Base-by-base conservation (phyloP, 2,888 invertebrate species). In the Syrphus vitripennis region DNA sequence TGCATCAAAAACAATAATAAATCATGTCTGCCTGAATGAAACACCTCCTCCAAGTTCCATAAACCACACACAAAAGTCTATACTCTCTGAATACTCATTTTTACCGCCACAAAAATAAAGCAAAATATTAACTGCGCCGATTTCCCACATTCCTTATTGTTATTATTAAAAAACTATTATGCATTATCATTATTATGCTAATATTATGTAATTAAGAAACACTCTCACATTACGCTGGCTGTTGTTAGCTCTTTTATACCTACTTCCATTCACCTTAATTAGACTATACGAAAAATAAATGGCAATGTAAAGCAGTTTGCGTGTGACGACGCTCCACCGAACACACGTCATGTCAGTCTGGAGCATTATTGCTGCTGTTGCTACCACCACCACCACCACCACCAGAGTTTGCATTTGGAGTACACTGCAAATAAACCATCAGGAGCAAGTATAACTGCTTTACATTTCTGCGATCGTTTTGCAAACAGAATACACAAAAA, bases 251-350 rank as follows among this genome's bases (percentile, higher is more conserved):
- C 26, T 29, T 45, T 65, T 48, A n/a, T n/a, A n/a, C n/a, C n/a
- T n/a, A 45, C 59, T 72, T 26, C 57, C 70, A 65, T 79, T 83
- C 83, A 83, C 83, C 74, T 55, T 74, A 80, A 80, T 80, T 80
- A 45, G 70, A 76, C 55, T 63, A 71, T 57, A 45, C 45, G 24
- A 71, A 83, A n/a, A 55, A 72, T 29, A 42, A 40, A 78, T 78
- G 78, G 74, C 65, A 77, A 84, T 84, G 67, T 70, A 45, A 75
- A 42, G 48, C 10, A 53, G 71, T 55, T 84, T 81, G 84, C 84
- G 84, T 84, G 84, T 61, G 45, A 4, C 50, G 70, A 80, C 50
- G 80, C 80, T 81, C 76, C 61, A 84, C 77, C 77, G 69, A 80
- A 70, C 75, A 76, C 65, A 79, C 83, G 53, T 79, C 65, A 79